phyloP scores from a whole-genome alignment of 2,888 invertebrate genomes.

The Eupeodes luniger region DNA sequence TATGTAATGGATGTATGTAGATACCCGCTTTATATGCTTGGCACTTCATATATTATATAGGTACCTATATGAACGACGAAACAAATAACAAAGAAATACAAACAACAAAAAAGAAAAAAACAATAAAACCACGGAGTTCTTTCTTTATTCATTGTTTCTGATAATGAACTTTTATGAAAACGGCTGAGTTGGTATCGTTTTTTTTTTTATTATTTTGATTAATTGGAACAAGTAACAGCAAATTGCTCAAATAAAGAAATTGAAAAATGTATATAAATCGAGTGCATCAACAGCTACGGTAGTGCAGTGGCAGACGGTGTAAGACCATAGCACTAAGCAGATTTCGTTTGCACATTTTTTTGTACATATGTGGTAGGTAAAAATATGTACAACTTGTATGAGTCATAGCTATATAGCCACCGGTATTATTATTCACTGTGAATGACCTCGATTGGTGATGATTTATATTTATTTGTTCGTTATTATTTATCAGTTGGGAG shows the following conservation, averaged over 20 bases:
- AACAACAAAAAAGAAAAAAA: conserved; percentile 12
- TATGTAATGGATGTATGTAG: background rate
- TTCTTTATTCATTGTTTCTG: conserved; percentile 49
- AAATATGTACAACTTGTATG: conserved; percentile 37
- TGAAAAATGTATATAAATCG: conserved; percentile 10
- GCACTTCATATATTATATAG: background rate
- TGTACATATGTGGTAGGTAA: background rate
- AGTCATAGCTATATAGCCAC: conserved; percentile 69
- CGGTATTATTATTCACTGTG: conserved; percentile 75
- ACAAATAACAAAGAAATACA: conserved; percentile 53
- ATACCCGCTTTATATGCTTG: conserved; percentile 4
- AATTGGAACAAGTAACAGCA: conserved; percentile 41
- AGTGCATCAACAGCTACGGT: conserved; percentile 34
- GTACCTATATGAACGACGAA: background rate
- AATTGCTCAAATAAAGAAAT: conserved; percentile 37
- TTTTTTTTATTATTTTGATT: conserved; percentile 18
- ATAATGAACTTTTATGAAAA: conserved; percentile 50
- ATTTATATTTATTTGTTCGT: conserved; percentile 67
- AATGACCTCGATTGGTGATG: conserved; percentile 73
- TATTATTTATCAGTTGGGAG: conserved; percentile 45
- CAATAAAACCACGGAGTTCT: conserved; percentile 1
- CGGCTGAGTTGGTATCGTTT: background rate
- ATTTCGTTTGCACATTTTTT: conserved; percentile 36
- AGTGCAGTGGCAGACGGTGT: background rate
- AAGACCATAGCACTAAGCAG: conserved; percentile 44